Conservation (phyloP, 1,140 invertebrate genomes). For the Meloidogyne chitwoodi region DNA sequence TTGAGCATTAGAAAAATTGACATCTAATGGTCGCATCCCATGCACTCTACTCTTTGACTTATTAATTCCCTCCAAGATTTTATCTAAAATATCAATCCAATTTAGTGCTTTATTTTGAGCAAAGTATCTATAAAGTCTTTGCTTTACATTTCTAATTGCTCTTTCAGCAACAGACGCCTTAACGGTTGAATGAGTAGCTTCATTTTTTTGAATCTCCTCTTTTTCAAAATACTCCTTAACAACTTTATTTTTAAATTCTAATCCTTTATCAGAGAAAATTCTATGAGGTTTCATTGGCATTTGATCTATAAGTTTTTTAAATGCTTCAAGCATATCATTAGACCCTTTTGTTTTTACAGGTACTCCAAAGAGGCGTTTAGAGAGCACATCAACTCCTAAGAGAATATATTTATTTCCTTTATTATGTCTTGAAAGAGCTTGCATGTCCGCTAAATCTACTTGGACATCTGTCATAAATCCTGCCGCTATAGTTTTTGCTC, state of each 20-base stretch:
- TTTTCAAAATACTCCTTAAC: too few species aligned
- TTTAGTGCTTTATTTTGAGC: neutral
- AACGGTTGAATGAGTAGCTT: neutral
- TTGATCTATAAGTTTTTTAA: neutral
- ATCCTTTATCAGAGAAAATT: too few species aligned
- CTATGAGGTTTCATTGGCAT: conserved; percentile 3
- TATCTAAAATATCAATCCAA: conserved; percentile 12
- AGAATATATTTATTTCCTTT: conserved; percentile 9
- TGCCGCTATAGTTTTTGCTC: conserved; percentile 11
- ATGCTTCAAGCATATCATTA: conserved; percentile 7
- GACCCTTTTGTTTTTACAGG: too few species aligned
- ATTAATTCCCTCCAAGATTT: conserved; percentile 4
- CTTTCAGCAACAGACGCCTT: conserved; percentile 8
- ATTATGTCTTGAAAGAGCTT: too few species aligned
- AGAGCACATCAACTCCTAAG: conserved; percentile 9
- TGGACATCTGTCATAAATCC: too few species aligned
- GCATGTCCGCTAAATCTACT: too few species aligned
- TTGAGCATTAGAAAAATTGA: neutral
- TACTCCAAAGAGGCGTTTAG: conserved; percentile 1
- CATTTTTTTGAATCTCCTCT: too few species aligned
- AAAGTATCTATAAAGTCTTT: neutral
- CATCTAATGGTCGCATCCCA: conserved; percentile 14
- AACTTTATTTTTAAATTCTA: too few species aligned
- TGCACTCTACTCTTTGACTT: neutral
- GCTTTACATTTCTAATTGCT: conserved; percentile 4